Percentiles rank a stretch among this genome's conserved stretches.
These are phyloP conservation scores for Muscicapa striata DNA, from an alignment of 2,797 vertebrate genomes.

Conservation along the genomic window DNA sequence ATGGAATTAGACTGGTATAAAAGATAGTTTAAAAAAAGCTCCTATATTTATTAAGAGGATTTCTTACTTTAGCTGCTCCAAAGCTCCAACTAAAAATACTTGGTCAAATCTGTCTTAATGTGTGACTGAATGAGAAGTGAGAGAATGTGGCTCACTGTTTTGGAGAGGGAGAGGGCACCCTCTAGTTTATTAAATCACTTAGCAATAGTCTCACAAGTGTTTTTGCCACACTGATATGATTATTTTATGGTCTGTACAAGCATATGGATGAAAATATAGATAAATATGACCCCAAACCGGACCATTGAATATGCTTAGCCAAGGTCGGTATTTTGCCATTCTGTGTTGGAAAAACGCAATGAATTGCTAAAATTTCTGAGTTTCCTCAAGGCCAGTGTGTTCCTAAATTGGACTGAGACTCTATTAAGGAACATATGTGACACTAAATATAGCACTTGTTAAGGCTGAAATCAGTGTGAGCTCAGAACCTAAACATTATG, in stretches of 20 bases:
- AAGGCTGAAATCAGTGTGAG: not conserved
- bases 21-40: conserved; percentile 37
- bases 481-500: not conserved
- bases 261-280: not conserved
- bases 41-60: conserved; percentile 66
- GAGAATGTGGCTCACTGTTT: not conserved
- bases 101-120: conserved; percentile 55
- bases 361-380: not conserved
- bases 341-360: not conserved
- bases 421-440: not conserved
- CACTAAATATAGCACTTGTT: not conserved
- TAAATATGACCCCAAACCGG: not conserved
- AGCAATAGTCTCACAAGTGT: not conserved
- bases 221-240: not conserved
- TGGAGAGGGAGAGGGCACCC: not conserved
- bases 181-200: not conserved
- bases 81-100: conserved; percentile 65
- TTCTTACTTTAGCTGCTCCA: conserved; percentile 40
- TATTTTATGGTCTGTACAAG: not conserved
- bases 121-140: conserved; percentile 39
- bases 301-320: fast-evolving
- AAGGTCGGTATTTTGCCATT: not conserved
- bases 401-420: not conserved
- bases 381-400: not conserved
- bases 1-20: conserved; percentile 49